phyloP scores from a whole-genome alignment of 1,140 invertebrate genomes.

The Hypothenemus hampei region DNA sequence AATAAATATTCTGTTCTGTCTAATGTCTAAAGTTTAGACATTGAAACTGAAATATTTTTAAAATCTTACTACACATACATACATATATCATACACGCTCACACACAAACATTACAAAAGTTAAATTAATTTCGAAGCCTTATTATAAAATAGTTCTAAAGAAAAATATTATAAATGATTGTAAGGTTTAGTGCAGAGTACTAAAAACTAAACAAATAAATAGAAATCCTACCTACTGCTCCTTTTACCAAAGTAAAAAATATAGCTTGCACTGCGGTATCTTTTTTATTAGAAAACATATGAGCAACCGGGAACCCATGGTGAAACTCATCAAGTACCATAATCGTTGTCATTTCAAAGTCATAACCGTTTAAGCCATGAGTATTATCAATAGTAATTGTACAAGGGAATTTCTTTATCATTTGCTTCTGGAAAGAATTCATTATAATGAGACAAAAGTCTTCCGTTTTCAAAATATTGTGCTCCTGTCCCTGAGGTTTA shows the following conservation, averaged over 20 bases:
- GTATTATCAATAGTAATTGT: conserved; percentile 30
- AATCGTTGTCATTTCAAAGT: conserved; percentile 30
- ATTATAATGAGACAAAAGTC: conserved; percentile 31
- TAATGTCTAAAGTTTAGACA: not conserved
- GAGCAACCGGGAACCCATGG: conserved; percentile 7
- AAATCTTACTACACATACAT: not conserved
- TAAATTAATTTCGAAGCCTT: no score
- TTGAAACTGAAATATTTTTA: not conserved
- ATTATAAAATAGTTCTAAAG: not conserved
- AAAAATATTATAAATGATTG: not conserved
- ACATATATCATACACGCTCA: not conserved
- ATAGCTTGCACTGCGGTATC: conserved; percentile 3
- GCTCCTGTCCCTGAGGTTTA: conserved; percentile 6
- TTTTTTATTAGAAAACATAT: conserved; percentile 11
- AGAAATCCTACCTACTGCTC: conserved; percentile 1
- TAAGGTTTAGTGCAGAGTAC: not conserved
- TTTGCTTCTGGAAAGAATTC: conserved; percentile 25
- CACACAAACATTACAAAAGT: no score
- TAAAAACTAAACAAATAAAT: not conserved
- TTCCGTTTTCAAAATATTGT: not conserved
- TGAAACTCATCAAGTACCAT: conserved; percentile 28
- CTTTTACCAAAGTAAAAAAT: conserved; percentile 2
- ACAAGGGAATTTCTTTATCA: conserved; percentile 26
- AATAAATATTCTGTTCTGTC: not conserved
- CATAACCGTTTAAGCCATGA: conserved; percentile 30